Base-by-base conservation (phyloP, 1,140 invertebrate species). In the Chelonus insularis region DNA sequence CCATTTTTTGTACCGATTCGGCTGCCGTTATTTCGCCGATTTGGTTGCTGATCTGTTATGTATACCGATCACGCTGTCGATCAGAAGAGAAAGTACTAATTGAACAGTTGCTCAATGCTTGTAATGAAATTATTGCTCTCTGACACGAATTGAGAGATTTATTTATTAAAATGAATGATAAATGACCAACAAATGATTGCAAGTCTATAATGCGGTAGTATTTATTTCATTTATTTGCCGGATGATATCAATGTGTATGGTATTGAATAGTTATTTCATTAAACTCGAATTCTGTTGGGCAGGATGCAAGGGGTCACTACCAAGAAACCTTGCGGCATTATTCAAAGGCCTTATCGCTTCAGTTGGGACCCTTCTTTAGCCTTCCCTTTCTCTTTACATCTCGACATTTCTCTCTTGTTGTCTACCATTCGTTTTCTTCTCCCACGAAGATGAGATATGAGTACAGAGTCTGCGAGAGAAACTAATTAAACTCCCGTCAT, bases 251-350 rank as follows among this genome's bases (percentile, higher is more conserved):
- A 29, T 29, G 7, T 29, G 7, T 29, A 29, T 73, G 76, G 70
- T 72, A 80, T 78, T 79, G 74, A 80, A 78, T 80, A 79, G 74
- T 77, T 77, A 80, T 29, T 78, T 79, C 77, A 79, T 79, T 78
- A 80, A 75, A 73, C 69, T 71, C 72, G 73, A 75, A 76, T 78
- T 75, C 71, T 74, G 72, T 64, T 71, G 65, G 67, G 68, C 75
- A 78, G 77, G 77, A 79, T 77, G 72, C 72, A 65, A 68, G 74
- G 77, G 78, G 78, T 77, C 78, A 68, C 71, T 72, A 60, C 69
- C 66, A 62, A 52, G 66, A 75, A 72, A 78, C 76, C 75, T 77
- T 77, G 77, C 75, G 75, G 76, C 74, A 73, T 70, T 67, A 72
- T 72, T 77, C 74, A 79, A 79, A 79, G 76, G 71, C 69, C 66